phyloP scores from a whole-genome alignment of 1,140 invertebrate species.

The Apis laboriosa region DNA sequence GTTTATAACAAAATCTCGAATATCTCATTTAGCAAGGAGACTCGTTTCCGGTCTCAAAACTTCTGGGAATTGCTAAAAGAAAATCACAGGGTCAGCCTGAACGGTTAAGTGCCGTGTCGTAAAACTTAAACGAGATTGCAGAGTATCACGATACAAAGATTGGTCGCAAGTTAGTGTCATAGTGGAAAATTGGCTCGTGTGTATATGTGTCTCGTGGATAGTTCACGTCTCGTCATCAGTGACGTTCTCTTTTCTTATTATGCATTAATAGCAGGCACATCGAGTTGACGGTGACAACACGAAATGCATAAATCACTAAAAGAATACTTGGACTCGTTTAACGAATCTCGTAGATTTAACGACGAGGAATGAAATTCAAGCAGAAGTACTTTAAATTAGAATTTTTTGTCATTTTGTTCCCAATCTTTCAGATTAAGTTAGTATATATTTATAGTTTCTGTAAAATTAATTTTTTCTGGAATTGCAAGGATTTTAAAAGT shows the following conservation, averaged over 20 bases:
- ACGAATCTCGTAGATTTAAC: constrained; percentile 17
- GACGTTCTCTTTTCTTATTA: constrained; percentile 34
- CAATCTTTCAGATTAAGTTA: too few species aligned
- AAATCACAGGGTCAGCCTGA: not conserved
- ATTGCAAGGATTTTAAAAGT: too few species aligned
- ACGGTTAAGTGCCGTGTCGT: not conserved
- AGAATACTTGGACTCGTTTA: constrained; percentile 11
- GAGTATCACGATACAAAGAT: not conserved
- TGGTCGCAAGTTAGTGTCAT: constrained; percentile 40
- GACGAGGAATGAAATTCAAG: not conserved
- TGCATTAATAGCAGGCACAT: constrained; percentile 43
- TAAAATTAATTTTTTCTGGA: too few species aligned
- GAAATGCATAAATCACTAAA: constrained; percentile 51
- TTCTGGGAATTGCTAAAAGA: not conserved
- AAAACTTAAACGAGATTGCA: constrained; percentile 7
- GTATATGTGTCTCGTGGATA: not conserved
- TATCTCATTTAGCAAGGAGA: not conserved
- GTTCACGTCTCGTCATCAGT: constrained; percentile 13
- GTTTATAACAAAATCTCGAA: not conserved
- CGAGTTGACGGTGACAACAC: not conserved
- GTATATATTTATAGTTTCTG: too few species aligned
- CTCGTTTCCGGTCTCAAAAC: not conserved
- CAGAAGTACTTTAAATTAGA: too few species aligned
- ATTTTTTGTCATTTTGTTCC: too few species aligned
- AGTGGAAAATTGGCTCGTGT: constrained; percentile 11